phyloP scores from a whole-genome alignment of 2,797 vertebrate species.

The Leptodactylus fallax region DNA sequence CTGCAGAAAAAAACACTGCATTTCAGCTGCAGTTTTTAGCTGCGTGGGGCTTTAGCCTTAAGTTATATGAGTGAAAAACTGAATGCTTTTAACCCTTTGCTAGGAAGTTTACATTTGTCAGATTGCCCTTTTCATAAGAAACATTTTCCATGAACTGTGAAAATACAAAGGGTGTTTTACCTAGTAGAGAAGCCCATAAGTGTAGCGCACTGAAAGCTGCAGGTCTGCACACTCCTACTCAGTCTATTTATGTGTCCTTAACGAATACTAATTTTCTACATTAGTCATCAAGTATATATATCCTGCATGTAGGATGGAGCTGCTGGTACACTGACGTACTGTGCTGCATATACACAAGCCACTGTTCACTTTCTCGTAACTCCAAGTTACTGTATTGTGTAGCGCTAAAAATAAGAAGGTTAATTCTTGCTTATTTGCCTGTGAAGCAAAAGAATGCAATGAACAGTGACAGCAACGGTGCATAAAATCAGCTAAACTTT shows the following conservation, averaged over 20 bases:
- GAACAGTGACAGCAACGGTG: not conserved
- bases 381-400: not conserved
- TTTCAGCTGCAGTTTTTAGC: too few species aligned
- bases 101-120: not conserved
- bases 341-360: not conserved
- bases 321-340: not conserved
- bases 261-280: conserved; percentile 21
- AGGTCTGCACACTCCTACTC: conserved; percentile 55
- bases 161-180: conserved; percentile 27
- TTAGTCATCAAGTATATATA: conserved; percentile 52
- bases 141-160: conserved; percentile 41
- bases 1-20: too few species aligned
- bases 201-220: conserved; percentile 18
- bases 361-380: not conserved
- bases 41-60: too few species aligned
- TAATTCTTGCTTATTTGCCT: not conserved
- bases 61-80: not conserved
- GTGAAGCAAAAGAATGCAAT: not conserved
- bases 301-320: conserved; percentile 39
- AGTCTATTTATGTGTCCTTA: conserved; percentile 45
- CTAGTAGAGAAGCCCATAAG: conserved; percentile 24
- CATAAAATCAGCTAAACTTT: not conserved
- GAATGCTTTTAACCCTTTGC: not conserved
- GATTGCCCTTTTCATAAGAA: conserved; percentile 31
- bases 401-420: not conserved